These are phyloP conservation scores for Catalaphyllia jardinei DNA, from an alignment of 64 coral and sea anemone genomes.

Conservation along the genomic window DNA sequence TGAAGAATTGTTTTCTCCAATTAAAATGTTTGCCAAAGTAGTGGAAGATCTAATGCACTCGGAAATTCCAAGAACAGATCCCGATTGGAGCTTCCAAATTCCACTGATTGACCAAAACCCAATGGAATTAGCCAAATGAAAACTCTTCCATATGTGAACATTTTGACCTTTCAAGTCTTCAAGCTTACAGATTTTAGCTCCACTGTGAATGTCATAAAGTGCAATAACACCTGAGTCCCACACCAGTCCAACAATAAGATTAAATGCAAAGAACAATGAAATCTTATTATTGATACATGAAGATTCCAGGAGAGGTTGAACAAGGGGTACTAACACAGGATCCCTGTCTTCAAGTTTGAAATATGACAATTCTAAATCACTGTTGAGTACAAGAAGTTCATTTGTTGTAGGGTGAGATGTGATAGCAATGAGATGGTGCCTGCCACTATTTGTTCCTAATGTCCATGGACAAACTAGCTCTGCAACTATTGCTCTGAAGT, in stretches of 20 bases:
- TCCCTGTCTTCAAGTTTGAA: conserved; percentile 62
- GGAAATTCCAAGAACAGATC: conserved; percentile 62
- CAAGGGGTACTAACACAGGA: conserved; percentile 34
- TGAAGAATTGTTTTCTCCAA: background rate
- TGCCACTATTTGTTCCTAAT: background rate
- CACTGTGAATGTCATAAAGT: conserved; percentile 72
- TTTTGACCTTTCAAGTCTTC: conserved; percentile 39
- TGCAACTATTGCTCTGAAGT: conserved; percentile 76
- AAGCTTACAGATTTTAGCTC: conserved; percentile 36
- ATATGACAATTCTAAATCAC: conserved; percentile 25
- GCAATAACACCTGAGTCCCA: conserved; percentile 50
- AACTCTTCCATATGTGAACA: conserved; percentile 52
- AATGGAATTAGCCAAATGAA: conserved; percentile 41
- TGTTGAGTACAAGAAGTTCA: conserved; percentile 69
- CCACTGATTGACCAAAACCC: conserved; percentile 63
- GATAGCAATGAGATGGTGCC: conserved; percentile 37
- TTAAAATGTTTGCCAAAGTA: background rate
- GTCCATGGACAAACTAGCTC: conserved; percentile 62
- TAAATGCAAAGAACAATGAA: conserved; percentile 52
- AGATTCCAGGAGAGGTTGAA: background rate
- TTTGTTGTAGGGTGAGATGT: conserved; percentile 67
- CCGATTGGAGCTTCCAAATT: conserved; percentile 79
- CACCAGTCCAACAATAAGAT: conserved; percentile 60
- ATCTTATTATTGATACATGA: conserved; percentile 3
- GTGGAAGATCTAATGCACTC: conserved; percentile 44